These are phyloP conservation scores for Tetramorium bicarinatum DNA, from an alignment of 2,888 invertebrate species.

Conservation along the genomic window DNA sequence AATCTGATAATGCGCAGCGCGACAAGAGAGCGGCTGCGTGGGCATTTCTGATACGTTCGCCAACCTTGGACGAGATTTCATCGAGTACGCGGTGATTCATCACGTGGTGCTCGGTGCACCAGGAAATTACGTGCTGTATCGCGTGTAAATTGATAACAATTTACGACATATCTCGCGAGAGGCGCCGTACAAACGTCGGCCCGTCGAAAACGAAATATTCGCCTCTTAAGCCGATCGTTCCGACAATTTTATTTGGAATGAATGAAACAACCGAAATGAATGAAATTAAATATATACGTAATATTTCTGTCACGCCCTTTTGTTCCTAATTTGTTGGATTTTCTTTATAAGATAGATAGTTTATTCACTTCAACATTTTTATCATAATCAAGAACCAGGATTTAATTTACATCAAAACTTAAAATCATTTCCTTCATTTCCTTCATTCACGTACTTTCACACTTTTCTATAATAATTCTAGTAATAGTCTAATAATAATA, in stretches of 20 bases:
- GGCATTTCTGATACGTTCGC: conserved; percentile 25
- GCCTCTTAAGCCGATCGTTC: background rate
- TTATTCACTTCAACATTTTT: too few relatives aligned
- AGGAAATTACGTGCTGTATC: conserved; percentile 66
- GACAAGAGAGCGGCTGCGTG: conserved; percentile 7
- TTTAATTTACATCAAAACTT: too few relatives aligned
- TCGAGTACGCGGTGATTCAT: conserved; percentile 63
- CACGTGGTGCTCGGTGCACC: conserved; percentile 29
- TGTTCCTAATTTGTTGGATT: background rate
- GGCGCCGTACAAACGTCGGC: background rate
- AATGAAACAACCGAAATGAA: background rate
- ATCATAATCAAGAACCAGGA: too few relatives aligned
- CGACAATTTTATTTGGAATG: background rate
- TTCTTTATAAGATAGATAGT: background rate
- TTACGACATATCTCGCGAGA: conserved; percentile 39
- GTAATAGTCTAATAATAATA: too few relatives aligned
- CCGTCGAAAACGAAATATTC: background rate
- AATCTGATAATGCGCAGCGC: background rate
- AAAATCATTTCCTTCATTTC: too few relatives aligned
- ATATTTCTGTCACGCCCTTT: background rate
- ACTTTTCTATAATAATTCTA: too few relatives aligned
- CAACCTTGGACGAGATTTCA: conserved; percentile 60
- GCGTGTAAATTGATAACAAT: conserved; percentile 60
- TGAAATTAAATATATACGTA: background rate
- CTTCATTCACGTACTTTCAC: too few relatives aligned